These are phyloP conservation scores for Pedetes capensis DNA, from an alignment of 2,113 vertebrate species.

Conservation along the genomic window DNA sequence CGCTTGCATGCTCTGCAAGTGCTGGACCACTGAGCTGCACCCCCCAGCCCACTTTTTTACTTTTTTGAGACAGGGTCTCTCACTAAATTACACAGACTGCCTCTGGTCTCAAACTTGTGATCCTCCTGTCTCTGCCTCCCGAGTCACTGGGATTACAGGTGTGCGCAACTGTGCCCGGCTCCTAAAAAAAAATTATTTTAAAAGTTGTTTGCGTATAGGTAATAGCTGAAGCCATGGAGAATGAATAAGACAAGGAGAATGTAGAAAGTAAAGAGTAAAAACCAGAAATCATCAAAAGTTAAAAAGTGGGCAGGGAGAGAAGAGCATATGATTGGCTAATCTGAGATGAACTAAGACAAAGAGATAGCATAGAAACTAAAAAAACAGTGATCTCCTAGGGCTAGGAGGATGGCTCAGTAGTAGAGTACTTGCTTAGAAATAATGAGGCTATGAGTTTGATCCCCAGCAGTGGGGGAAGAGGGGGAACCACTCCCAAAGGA, in stretches of 20 bases:
- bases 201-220: neutral
- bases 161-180: too few relatives aligned
- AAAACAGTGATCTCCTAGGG: neutral
- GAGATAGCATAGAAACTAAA: neutral
- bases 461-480: neutral
- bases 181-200: neutral
- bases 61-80: too few relatives aligned
- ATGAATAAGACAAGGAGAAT: neutral
- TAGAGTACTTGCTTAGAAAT: neutral
- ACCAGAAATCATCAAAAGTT: neutral
- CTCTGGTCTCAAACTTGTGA: too few relatives aligned
- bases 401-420: neutral
- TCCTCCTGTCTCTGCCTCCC: too few relatives aligned
- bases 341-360: neutral
- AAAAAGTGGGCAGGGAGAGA: neutral
- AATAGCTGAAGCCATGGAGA: neutral
- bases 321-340: neutral
- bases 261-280: neutral
- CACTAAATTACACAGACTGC: too few relatives aligned
- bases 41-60: too few relatives aligned
- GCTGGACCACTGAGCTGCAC: too few relatives aligned
- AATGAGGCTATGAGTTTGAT: neutral
- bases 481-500: neutral
- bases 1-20: too few relatives aligned
- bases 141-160: too few relatives aligned